Evolutionary conservation across 2,888 invertebrate genomes (phyloP).

Genomic region (Ornithoptera priamus): DNA sequence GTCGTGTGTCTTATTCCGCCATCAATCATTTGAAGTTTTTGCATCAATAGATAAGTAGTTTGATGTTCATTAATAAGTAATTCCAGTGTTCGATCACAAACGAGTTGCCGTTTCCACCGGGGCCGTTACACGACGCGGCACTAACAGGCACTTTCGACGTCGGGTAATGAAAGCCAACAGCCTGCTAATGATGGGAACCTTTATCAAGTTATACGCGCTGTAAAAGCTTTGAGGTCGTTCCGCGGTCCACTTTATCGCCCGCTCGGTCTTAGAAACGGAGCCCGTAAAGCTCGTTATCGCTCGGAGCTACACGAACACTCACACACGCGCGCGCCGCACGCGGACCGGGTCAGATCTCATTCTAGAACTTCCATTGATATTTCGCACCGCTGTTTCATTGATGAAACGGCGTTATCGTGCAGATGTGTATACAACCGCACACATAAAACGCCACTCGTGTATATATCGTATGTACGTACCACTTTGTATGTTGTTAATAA

Average conservation of each 20-base stretch:
- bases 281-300: conserved; percentile 8
- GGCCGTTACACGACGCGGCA: conserved; percentile 13
- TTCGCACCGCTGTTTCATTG: conserved; percentile 71
- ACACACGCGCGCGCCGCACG: conserved; percentile 46
- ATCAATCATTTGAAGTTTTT: conserved; percentile 19
- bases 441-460: conserved; percentile 1
- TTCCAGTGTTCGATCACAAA: conserved; percentile 23
- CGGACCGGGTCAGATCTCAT: conserved; percentile 70
- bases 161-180: conserved; percentile 26
- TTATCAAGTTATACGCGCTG: conserved; percentile 17
- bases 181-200: conserved; percentile 27
- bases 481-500: too few species aligned
- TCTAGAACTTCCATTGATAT: conserved; percentile 75
- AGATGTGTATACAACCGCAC: conserved; percentile 20
- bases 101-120: conserved; percentile 25
- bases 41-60: conserved; percentile 16
- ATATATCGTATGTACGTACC: background rate
- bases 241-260: background rate
- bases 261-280: background rate
- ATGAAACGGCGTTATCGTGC: conserved; percentile 47
- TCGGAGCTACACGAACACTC: conserved; percentile 36
- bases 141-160: conserved; percentile 30
- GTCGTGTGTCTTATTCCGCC: conserved; percentile 14
- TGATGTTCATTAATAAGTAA: conserved; percentile 26
- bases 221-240: conserved; percentile 15